phyloP scores from a whole-genome alignment of 2,113 vertebrate species.

The Anguilla japonica region DNA sequence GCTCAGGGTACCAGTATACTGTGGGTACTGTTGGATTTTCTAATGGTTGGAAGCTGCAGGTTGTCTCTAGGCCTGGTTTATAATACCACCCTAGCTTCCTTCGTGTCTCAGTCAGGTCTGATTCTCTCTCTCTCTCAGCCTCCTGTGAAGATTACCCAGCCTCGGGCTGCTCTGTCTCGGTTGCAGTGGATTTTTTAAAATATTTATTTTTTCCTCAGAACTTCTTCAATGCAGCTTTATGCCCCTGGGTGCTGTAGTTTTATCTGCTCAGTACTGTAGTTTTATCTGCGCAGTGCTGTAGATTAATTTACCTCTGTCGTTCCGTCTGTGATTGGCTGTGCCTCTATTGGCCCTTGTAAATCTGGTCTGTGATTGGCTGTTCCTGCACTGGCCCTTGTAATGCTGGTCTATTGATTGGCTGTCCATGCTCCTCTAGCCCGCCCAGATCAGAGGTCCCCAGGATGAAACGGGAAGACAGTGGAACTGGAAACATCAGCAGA shows the following conservation, averaged over 20 bases:
- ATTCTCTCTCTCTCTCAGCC: neutral
- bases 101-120: neutral
- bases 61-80: neutral
- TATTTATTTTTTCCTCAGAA: too few relatives aligned
- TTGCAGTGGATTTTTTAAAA: too few relatives aligned
- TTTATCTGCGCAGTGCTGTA: too few relatives aligned
- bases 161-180: too few relatives aligned
- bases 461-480: conserved; percentile 56
- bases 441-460: conserved; percentile 61
- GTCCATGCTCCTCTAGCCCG: conserved; percentile 50
- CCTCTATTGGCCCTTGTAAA: neutral
- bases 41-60: neutral
- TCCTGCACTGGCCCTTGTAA: neutral
- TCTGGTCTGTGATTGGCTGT: neutral
- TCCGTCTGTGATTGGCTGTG: neutral
- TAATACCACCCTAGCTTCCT: neutral
- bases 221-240: neutral
- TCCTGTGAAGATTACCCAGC: neutral
- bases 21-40: neutral
- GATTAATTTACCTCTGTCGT: too few relatives aligned
- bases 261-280: too few relatives aligned
- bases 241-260: too few relatives aligned
- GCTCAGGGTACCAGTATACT: too few relatives aligned
- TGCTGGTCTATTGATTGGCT: neutral
- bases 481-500: conserved; percentile 49